Evolutionary conservation across 64 coral and sea anemone genomes (phyloP), one percentile per base, ranked within the genome.

Genomic region (Stylophora pistillata): DNA sequence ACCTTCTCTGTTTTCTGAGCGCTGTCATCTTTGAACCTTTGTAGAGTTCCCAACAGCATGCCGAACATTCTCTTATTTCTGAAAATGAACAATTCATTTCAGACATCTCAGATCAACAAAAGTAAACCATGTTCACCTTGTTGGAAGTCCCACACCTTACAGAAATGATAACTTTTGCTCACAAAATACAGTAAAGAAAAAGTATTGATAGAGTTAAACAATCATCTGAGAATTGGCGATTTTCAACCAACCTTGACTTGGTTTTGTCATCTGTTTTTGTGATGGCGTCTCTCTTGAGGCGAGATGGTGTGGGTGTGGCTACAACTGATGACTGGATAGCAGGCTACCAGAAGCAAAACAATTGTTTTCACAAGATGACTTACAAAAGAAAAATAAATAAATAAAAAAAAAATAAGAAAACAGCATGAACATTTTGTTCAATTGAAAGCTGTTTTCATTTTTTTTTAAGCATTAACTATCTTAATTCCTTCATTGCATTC

Each of bases 21-120:
- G 76, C 88, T 99, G 20, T 90, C 88, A 91, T 99, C 85, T 80
- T 99, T 99, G 77, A 99, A 99, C 71, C 91, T 95, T 75, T 99
- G 97, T 15, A 99, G 56, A 72, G 97, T 99, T 74, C 97, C 97
- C 30, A 99, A 84, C 76, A 99, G 91, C 87, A 99, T 89, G 58
- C 97, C 97, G 95, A 99, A 99, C 97, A 99, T 99, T 91, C 97
- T 86, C 58, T 88, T 88, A 87, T 99, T 99, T 89, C 97, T 99
- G 62, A 11, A 71, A 32, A 63, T 84, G 9, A 58, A 90, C 37
- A 47, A 47, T 4, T 47, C 3, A 47, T 3, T 47, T 47, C 37
- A 47, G 37, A 47, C 7, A 7, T 47, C 37, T 47, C 37, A 47
- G 37, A 47, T 47, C 37, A 47, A 7, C 37, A 4, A 47, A 47